A percentile compares a stretch with the other conserved stretches of the same genome.
phyloP scores from a whole-genome alignment of 2,113 vertebrate species.

The Plotosus lineatus region DNA sequence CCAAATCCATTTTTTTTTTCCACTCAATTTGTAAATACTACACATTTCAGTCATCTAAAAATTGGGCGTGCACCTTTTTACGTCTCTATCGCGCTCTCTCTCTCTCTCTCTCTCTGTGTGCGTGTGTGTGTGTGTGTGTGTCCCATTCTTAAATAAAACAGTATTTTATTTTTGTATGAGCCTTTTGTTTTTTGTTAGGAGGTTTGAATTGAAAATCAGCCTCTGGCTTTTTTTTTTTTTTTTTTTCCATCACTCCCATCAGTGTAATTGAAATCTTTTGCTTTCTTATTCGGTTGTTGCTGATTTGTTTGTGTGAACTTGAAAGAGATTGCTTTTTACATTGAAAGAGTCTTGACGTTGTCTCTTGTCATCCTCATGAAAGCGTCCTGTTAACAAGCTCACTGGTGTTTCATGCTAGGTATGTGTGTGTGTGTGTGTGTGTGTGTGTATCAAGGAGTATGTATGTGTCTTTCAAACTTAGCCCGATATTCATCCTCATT shows the following conservation, averaged over 20 bases:
- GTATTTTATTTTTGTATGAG: background rate
- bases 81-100: background rate
- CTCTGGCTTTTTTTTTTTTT: background rate
- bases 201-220: background rate
- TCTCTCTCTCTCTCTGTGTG: background rate
- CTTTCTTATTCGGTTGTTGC: constrained; percentile 22
- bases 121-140: too few species aligned
- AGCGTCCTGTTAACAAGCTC: constrained; percentile 43
- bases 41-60: background rate
- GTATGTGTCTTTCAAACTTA: constrained; percentile 14
- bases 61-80: background rate
- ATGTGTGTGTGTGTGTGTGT: constrained; percentile 4
- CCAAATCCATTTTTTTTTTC: background rate
- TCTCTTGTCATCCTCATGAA: constrained; percentile 25
- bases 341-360: constrained; percentile 34
- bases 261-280: constrained; percentile 43
- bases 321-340: background rate
- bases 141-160: background rate
- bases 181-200: background rate
- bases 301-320: background rate
- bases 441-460: background rate
- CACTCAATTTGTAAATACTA: background rate
- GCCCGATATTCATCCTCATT: constrained; percentile 29
- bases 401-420: background rate
- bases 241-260: too few species aligned